These are phyloP conservation scores for Camponotus vicinus DNA, from an alignment of 1,140 invertebrate genomes.

Conservation along the genomic window DNA sequence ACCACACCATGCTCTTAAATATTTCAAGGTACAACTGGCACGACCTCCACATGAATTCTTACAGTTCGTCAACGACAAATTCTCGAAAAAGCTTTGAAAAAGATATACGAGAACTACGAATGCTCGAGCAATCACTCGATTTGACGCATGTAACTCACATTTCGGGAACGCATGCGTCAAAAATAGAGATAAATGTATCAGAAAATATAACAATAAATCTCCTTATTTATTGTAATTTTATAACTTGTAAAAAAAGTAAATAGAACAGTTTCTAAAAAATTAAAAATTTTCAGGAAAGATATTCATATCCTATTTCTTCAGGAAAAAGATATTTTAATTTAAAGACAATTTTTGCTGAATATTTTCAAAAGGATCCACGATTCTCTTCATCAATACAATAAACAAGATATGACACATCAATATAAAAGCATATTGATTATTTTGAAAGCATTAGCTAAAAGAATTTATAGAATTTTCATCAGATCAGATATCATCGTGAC, in stretches of 20 bases:
- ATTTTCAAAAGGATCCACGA: background rate
- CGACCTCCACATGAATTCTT: slow-evolving; percentile 55
- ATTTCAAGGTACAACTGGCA: slow-evolving; percentile 68
- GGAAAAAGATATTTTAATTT: background rate
- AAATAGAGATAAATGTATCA: slow-evolving; percentile 36
- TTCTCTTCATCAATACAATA: background rate
- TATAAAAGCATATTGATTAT: slow-evolving; percentile 35
- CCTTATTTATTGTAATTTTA: background rate
- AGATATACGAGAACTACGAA: slow-evolving; percentile 38
- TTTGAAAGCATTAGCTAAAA: slow-evolving; percentile 8
- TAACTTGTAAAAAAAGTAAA: background rate
- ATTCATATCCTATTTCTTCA: background rate
- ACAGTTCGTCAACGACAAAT: slow-evolving; percentile 36
- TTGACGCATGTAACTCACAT: slow-evolving; percentile 5
- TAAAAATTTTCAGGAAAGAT: background rate
- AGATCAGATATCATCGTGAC: slow-evolving; percentile 47
- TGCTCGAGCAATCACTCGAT: slow-evolving; percentile 22
- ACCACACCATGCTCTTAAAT: slow-evolving; percentile 63
- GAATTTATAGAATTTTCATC: slow-evolving; percentile 68
- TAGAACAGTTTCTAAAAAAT: background rate
- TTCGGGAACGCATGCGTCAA: background rate
- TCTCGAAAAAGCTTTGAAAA: slow-evolving; percentile 15
- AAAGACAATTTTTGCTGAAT: background rate
- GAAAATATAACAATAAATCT: slow-evolving; percentile 5
- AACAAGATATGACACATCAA: background rate